A percentile compares a stretch with the other conserved stretches of the same genome.
Conservation (phyloP, 2,797 vertebrate genomes). For the Sternotherus odoratus region DNA sequence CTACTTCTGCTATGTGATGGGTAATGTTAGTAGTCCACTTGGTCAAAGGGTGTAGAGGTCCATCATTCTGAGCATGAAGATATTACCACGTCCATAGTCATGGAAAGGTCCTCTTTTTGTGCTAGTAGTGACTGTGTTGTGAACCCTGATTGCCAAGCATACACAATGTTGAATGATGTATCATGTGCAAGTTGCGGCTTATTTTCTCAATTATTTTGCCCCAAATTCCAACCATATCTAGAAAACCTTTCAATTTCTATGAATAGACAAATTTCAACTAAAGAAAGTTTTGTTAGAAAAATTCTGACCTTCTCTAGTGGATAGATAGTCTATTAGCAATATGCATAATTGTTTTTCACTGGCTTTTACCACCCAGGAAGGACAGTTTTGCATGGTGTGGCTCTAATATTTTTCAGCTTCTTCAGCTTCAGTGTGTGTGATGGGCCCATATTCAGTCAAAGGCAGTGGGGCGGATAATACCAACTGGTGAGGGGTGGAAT, state of each 20-base stretch:
- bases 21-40: not conserved
- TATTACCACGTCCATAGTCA: not conserved
- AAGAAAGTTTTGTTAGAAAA: not conserved
- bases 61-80: not conserved
- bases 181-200: not conserved
- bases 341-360: not conserved
- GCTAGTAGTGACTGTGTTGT: not conserved
- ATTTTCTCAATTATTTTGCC: not conserved
- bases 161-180: not conserved
- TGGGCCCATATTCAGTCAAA: not conserved
- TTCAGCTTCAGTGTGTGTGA: accelerated
- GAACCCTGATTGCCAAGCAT: not conserved
- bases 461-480: not conserved
- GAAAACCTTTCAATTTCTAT: not conserved
- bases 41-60: not conserved
- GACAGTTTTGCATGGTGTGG: not conserved
- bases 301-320: not conserved
- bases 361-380: not conserved
- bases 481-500: not conserved
- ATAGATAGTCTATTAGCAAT: not conserved
- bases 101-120: not conserved
- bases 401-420: not conserved
- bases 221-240: not conserved
- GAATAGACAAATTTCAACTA: not conserved
- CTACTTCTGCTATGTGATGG: not conserved